These are phyloP conservation scores for Phragmatobia fuliginosa DNA, from an alignment of 2,888 invertebrate species.

Conservation along the genomic window DNA sequence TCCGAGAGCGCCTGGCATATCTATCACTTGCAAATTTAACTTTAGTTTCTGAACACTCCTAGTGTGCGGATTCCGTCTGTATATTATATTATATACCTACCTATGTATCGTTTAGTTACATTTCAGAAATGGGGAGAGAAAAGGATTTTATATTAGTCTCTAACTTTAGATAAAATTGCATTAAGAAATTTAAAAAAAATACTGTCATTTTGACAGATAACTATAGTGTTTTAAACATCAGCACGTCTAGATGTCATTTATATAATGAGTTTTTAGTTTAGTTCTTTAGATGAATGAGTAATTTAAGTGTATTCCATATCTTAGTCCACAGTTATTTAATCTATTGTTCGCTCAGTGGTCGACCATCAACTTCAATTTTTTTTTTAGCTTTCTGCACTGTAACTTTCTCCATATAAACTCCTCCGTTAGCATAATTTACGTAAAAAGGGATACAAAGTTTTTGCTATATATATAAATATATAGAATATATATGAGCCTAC, in stretches of 20 bases:
- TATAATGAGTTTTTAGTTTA: too few relatives aligned
- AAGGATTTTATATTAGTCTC: background rate
- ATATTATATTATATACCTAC: slow-evolving; percentile 40
- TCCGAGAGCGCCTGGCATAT: slow-evolving; percentile 85
- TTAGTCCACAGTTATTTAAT: too few relatives aligned
- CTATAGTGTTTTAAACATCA: background rate
- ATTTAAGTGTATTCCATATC: too few relatives aligned
- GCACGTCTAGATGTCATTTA: background rate
- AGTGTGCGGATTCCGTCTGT: slow-evolving; percentile 50
- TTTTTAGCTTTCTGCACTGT: too few relatives aligned
- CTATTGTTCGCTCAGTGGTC: too few relatives aligned
- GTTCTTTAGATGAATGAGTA: too few relatives aligned
- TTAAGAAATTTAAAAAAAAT: background rate
- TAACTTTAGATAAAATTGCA: background rate
- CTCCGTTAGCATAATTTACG: too few relatives aligned
- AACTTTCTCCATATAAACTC: too few relatives aligned
- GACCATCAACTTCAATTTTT: too few relatives aligned
- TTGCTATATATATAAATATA: too few relatives aligned
- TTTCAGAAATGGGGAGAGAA: background rate
- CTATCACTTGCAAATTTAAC: slow-evolving; percentile 87
- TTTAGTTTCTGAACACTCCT: slow-evolving; percentile 74
- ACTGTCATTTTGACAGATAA: background rate
- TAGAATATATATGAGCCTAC: too few relatives aligned
- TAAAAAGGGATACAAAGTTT: too few relatives aligned
- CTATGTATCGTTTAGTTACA: slow-evolving; percentile 17